Conservation (phyloP, 1,140 invertebrate genomes). For the Bombus consobrinus region DNA sequence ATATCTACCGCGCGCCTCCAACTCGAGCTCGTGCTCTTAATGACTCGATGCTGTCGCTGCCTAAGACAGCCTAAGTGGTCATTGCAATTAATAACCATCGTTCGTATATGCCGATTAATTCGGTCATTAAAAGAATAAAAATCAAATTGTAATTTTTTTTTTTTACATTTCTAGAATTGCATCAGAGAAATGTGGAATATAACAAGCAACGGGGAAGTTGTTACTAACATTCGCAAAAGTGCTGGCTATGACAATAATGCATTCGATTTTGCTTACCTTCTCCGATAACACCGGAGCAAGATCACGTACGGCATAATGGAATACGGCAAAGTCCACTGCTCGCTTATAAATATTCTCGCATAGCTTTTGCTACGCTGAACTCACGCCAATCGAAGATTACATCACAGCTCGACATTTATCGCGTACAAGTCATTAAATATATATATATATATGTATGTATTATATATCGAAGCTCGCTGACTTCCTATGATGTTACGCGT, state of each 20-base stretch:
- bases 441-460: no score
- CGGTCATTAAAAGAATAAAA: neutral
- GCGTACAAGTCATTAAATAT: slow-evolving; percentile 4
- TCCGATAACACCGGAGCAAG: neutral
- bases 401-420: slow-evolving; percentile 40
- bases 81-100: neutral
- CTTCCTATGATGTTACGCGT: neutral
- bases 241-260: neutral
- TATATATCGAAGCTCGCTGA: neutral
- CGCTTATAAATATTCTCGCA: slow-evolving; percentile 28
- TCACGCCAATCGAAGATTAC: slow-evolving; percentile 33
- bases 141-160: neutral
- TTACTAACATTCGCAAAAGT: neutral
- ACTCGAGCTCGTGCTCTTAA: no score
- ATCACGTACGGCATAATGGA: neutral
- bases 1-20: neutral
- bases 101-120: neutral
- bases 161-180: neutral
- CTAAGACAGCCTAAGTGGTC: neutral
- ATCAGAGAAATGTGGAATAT: neutral
- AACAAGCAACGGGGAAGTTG: neutral
- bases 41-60: neutral
- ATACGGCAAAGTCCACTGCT: slow-evolving; percentile 22
- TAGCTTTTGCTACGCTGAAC: slow-evolving; percentile 2
- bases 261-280: slow-evolving; percentile 12